phyloP scores from a whole-genome alignment of 2,797 vertebrate species.

The Leucoraja ocellata region DNA sequence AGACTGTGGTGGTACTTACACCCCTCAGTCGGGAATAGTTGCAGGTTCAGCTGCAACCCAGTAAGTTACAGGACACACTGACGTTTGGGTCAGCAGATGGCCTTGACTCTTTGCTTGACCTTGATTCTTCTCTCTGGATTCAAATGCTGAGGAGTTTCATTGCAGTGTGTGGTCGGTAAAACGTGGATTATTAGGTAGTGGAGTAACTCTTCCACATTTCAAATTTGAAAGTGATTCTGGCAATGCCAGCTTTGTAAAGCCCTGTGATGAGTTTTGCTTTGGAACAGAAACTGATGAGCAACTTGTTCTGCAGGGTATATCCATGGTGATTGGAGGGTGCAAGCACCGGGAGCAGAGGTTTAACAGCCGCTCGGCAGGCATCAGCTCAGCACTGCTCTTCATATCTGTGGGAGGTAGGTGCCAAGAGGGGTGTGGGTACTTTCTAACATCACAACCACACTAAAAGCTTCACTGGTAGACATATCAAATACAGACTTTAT shows the following conservation, averaged over 20 bases:
- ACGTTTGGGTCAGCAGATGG: not conserved
- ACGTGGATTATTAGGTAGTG: not conserved
- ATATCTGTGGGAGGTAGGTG: constrained; percentile 77
- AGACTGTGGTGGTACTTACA: not conserved
- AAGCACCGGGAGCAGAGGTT: constrained; percentile 78
- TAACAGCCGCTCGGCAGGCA: constrained; percentile 77
- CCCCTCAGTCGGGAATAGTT: too few relatives aligned
- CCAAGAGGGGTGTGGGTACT: not conserved
- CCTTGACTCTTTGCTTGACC: not conserved
- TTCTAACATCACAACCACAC: not conserved
- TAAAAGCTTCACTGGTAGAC: not conserved
- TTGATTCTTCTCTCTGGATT: not conserved
- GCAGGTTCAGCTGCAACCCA: too few relatives aligned
- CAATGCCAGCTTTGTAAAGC: not conserved
- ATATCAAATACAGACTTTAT: not conserved
- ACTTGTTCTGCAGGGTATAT: constrained; percentile 63
- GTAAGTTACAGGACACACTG: not conserved
- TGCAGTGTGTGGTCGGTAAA: not conserved
- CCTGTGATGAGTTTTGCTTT: not conserved
- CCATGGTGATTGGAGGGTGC: constrained; percentile 81
- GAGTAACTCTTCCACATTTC: not conserved
- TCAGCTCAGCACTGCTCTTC: constrained; percentile 78
- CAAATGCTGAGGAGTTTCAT: not conserved
- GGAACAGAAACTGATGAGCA: not conserved
- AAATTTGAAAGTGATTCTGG: not conserved